Percentiles rank a stretch among this genome's conserved stretches.
These are phyloP conservation scores for Caenorhabditis sulstoni DNA, from an alignment of 2,888 invertebrate genomes.

Conservation along the genomic window DNA sequence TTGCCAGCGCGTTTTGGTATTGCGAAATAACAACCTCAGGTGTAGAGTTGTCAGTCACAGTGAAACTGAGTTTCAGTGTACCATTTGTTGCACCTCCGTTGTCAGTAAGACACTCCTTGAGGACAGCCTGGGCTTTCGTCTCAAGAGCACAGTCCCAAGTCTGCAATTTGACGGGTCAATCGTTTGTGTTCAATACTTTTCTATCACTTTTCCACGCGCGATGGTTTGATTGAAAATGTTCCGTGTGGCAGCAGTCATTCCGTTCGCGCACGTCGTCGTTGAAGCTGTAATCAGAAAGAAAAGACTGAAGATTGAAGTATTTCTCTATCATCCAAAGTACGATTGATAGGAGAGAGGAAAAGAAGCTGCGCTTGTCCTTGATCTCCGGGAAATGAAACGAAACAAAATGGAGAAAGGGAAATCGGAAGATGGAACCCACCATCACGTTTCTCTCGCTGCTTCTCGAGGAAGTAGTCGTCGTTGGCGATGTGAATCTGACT, in stretches of 20 bases:
- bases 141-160: conserved; percentile 61
- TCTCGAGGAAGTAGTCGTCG: conserved; percentile 44
- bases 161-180: conserved; percentile 24
- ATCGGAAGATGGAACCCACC: conserved; percentile 18
- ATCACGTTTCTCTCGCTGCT: conserved; percentile 32
- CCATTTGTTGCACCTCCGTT: conserved; percentile 55
- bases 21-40: conserved; percentile 29
- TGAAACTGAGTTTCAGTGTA: conserved; percentile 59
- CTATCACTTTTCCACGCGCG: conserved; percentile 39
- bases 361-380: conserved; percentile 1
- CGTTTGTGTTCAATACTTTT: not conserved
- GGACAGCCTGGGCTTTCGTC: conserved; percentile 34
- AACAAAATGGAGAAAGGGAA: not conserved
- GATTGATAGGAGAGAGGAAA: not conserved
- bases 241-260: conserved; percentile 41
- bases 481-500: conserved; percentile 46
- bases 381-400: not conserved
- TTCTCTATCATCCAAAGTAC: conserved; percentile 27
- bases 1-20: conserved; percentile 21
- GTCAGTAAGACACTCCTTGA: conserved; percentile 38
- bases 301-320: conserved; percentile 25
- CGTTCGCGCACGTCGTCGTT: conserved; percentile 41
- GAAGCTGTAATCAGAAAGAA: conserved; percentile 18
- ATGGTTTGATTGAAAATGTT: conserved; percentile 38
- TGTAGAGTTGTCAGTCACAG: conserved; percentile 24